phyloP scores from a whole-genome alignment of 2,888 invertebrate genomes.

The Volucella bombylans region DNA sequence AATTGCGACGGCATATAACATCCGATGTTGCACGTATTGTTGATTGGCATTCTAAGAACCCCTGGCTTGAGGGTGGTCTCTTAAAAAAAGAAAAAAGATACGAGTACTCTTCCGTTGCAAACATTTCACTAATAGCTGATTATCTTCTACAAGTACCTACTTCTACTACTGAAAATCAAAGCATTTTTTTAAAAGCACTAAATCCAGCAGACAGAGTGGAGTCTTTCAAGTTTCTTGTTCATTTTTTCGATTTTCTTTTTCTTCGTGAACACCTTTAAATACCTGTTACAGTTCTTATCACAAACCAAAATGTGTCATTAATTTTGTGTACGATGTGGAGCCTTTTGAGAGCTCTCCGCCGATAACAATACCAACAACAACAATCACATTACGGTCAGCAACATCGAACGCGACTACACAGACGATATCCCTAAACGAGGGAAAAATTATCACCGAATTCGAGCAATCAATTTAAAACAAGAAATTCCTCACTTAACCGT shows the following conservation, averaged over 20 bases:
- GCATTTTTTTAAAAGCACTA: slow-evolving; percentile 16
- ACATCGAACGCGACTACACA: slow-evolving; percentile 52
- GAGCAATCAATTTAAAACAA: slow-evolving; percentile 78
- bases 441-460: slow-evolving; percentile 77
- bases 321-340: slow-evolving; percentile 71
- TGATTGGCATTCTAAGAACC: not conserved
- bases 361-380: slow-evolving; percentile 56
- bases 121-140: slow-evolving; percentile 55
- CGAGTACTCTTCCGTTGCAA: slow-evolving; percentile 3
- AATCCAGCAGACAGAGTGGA: slow-evolving; percentile 67
- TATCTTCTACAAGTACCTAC: slow-evolving; percentile 38
- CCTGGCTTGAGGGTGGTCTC: slow-evolving; percentile 36
- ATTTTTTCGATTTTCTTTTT: slow-evolving; percentile 18
- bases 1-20: slow-evolving; percentile 1
- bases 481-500: slow-evolving; percentile 78
- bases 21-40: slow-evolving; percentile 3
- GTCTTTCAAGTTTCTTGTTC: slow-evolving; percentile 40
- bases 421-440: slow-evolving; percentile 72
- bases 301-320: slow-evolving; percentile 72
- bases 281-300: slow-evolving; percentile 69
- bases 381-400: slow-evolving; percentile 29
- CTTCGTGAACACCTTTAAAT: slow-evolving; percentile 62
- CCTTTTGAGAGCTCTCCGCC: slow-evolving; percentile 66
- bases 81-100: not conserved
- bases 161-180: slow-evolving; percentile 32